Evolutionary conservation across 2,113 vertebrate species (phyloP).

Genomic region (Notarius quadriscutis): DNA sequence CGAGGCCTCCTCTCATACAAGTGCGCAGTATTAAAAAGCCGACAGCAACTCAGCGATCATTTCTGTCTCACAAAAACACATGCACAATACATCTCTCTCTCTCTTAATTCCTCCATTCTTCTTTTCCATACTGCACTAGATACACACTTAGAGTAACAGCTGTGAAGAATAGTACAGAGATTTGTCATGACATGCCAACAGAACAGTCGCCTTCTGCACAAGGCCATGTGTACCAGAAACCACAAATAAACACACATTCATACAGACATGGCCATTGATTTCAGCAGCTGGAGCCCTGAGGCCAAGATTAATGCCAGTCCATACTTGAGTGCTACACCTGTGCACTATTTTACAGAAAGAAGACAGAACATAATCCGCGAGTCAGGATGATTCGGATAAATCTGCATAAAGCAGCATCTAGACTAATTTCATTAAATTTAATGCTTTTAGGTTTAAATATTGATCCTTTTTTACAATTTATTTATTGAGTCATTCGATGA

Average conservation of each 20-base stretch:
- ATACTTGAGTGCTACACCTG: conserved; percentile 40
- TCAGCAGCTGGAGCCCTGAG: conserved; percentile 58
- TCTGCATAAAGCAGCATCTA: neutral
- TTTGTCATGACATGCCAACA: conserved; percentile 1
- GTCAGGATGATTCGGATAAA: neutral
- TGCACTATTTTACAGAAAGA: conserved; percentile 35
- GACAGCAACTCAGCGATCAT: neutral
- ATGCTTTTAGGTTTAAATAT: neutral
- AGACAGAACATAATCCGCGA: neutral
- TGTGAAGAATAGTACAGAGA: conserved; percentile 17
- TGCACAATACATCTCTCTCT: neutral
- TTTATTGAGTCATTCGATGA: too few relatives aligned
- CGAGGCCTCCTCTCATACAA: conserved; percentile 8
- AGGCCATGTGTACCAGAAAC: conserved; percentile 52
- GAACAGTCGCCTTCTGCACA: neutral
- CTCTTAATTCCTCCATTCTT: neutral
- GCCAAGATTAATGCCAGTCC: conserved; percentile 62
- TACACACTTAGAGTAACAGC: neutral
- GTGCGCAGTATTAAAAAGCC: neutral
- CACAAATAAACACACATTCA: conserved; percentile 32
- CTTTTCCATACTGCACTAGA: neutral
- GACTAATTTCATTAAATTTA: neutral
- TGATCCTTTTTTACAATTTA: neutral
- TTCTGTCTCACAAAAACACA: too few relatives aligned
- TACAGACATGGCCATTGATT: conserved; percentile 43